These are phyloP conservation scores for Heterodera schachtii DNA, from an alignment of 1,140 invertebrate genomes.

Conservation along the genomic window DNA sequence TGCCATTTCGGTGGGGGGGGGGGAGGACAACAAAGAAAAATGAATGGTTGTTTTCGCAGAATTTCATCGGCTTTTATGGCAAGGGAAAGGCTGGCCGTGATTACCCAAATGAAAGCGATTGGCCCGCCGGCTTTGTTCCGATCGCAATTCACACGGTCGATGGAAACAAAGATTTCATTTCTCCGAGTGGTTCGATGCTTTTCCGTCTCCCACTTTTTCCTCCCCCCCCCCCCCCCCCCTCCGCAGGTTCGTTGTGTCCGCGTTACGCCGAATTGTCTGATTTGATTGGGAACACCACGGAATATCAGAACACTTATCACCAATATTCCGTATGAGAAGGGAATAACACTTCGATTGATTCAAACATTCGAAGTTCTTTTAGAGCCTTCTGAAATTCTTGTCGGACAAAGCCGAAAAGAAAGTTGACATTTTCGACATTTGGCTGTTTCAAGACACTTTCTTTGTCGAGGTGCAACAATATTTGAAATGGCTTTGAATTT, in stretches of 20 bases:
- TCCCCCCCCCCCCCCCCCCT: too few relatives aligned
- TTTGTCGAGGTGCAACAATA: conserved; percentile 31
- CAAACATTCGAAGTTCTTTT: conserved; percentile 23
- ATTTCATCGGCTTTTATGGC: conserved; percentile 43
- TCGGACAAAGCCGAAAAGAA: conserved; percentile 24
- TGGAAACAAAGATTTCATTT: conserved; percentile 24
- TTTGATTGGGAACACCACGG: conserved; percentile 23
- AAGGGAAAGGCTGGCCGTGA: conserved; percentile 17
- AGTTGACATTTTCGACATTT: conserved; percentile 25
- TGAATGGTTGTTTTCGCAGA: conserved; percentile 1
- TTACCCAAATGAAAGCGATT: conserved; percentile 29
- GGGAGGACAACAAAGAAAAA: too few relatives aligned
- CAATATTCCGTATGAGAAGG: conserved; percentile 18
- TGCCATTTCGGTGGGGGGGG: conserved; percentile 31
- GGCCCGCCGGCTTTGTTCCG: conserved; percentile 33
- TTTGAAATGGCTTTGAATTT: neutral
- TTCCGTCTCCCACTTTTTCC: too few relatives aligned
- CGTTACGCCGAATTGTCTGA: conserved; percentile 12
- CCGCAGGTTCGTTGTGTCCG: conserved; percentile 24
- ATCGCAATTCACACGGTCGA: conserved; percentile 45
- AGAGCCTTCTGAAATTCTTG: conserved; percentile 30
- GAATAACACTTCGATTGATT: conserved; percentile 13
- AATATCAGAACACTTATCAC: conserved; percentile 19
- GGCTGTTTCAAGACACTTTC: conserved; percentile 32
- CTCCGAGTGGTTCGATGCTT: neutral